Base-by-base conservation (phyloP, 2,113 vertebrate species). In the Corythoichthys intestinalis region DNA sequence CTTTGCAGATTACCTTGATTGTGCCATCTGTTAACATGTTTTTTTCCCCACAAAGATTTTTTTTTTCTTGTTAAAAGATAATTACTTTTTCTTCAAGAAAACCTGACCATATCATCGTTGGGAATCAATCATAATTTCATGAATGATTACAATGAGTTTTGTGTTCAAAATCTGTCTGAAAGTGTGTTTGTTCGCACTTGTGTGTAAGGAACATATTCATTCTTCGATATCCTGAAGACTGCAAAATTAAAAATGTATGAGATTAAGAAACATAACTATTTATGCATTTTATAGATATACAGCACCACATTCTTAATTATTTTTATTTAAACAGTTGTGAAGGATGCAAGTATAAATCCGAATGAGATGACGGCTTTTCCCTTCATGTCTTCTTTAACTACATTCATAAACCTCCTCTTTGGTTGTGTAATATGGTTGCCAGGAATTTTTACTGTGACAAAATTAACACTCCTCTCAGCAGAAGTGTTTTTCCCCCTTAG, bases 201-300 rank as follows among this genome's bases (percentile, higher is more conserved):
- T 3, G 35, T 28, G 20, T 28, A 56, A 38, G 57, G 46, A 63
- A 58, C 63, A 60, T 35, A 28, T 28, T 28, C 20, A 28, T 28
- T 28, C 20, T 28, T 28, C 3, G 17, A 28, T 73, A 57, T 62
- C 50, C 44, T 14, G 6, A 17, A 66, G 20, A 58, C 69, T 59
- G 28, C 41, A 69, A 68, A 15, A 39, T 66, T 44, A 54, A 71
- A 74, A 65, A 28, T 65, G 47, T 56, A n/a, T 54, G 56, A 71
- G 52, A 72, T 62, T 54, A 47, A 34, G 8, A 58, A 67, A 28
- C 2, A 8, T 44, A 17, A 71, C 35, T 73, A 47, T 70, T 59
- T 82, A 75, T 78, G 64, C 38, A 50, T 80, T 77, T 81, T 74
- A 53, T 50, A 28, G 65, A 66, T 70, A 28, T 28, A 28, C n/a